Evolutionary conservation across 2,888 invertebrate species (phyloP).

Genomic region (Athalia cordata): DNA sequence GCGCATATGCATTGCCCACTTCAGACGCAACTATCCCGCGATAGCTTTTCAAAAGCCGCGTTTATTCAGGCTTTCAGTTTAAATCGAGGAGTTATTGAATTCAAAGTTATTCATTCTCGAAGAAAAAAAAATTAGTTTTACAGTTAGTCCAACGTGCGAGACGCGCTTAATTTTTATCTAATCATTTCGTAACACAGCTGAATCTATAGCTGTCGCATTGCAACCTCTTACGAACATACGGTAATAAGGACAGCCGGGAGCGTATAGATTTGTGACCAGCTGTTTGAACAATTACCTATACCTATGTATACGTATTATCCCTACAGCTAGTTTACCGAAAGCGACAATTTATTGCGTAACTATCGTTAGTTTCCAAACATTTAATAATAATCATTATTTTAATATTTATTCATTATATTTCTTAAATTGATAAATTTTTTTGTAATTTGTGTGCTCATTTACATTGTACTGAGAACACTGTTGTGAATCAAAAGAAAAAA

Average conservation of each 20-base stretch:
- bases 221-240: background rate
- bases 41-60: background rate
- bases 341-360: too few relatives aligned
- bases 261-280: too few relatives aligned
- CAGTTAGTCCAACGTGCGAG: background rate
- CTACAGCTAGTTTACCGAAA: too few relatives aligned
- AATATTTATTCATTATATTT: too few relatives aligned
- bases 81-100: constrained; percentile 7
- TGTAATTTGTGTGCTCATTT: too few relatives aligned
- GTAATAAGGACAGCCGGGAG: too few relatives aligned
- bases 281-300: constrained; percentile 10
- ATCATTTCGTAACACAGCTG: background rate
- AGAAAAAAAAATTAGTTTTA: constrained; percentile 8
- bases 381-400: too few relatives aligned
- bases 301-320: too few relatives aligned
- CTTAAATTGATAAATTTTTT: too few relatives aligned
- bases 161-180: constrained; percentile 14
- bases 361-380: too few relatives aligned
- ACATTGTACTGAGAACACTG: too few relatives aligned
- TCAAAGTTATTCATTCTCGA: background rate
- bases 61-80: background rate
- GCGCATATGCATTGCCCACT: constrained; percentile 35
- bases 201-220: background rate
- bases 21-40: background rate
- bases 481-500: too few relatives aligned